These are phyloP conservation scores for Xiphydria camelus DNA, from an alignment of 2,888 invertebrate genomes.

Conservation along the genomic window DNA sequence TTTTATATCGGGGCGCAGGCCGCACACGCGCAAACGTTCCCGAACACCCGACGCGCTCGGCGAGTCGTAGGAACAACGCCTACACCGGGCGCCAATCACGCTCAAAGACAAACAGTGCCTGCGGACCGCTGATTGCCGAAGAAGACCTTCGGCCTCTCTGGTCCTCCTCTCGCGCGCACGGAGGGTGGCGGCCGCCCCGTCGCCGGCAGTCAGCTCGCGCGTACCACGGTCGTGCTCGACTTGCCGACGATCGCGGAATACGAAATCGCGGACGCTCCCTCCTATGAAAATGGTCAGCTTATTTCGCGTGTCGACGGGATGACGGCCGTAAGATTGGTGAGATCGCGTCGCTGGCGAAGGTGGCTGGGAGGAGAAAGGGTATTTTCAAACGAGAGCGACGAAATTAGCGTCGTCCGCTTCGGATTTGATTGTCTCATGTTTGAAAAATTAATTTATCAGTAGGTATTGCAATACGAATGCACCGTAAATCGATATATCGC, in stretches of 20 bases:
- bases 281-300: conserved; percentile 4
- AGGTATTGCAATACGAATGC: too few species aligned
- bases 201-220: conserved; percentile 25
- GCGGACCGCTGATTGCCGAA: conserved; percentile 50
- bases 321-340: too few species aligned
- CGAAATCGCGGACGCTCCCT: conserved; percentile 42
- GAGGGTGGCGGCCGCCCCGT: conserved; percentile 24
- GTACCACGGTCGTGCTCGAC: conserved; percentile 13
- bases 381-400: too few species aligned
- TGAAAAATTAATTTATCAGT: too few species aligned
- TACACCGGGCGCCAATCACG: conserved; percentile 55
- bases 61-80: conserved; percentile 26
- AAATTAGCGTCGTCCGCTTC: too few species aligned
- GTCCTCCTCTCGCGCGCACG: conserved; percentile 18
- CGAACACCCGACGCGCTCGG: too few species aligned
- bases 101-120: conserved; percentile 53
- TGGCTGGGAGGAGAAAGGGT: too few species aligned
- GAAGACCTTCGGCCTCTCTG: conserved; percentile 12
- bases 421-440: too few species aligned
- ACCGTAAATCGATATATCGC: too few species aligned
- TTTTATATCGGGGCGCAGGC: background rate
- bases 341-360: too few species aligned
- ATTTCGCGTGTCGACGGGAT: too few species aligned
- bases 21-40: too few species aligned
- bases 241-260: conserved; percentile 45